These are phyloP conservation scores for Ataeniobius toweri DNA, from an alignment of 2,797 vertebrate genomes.

Conservation along the genomic window DNA sequence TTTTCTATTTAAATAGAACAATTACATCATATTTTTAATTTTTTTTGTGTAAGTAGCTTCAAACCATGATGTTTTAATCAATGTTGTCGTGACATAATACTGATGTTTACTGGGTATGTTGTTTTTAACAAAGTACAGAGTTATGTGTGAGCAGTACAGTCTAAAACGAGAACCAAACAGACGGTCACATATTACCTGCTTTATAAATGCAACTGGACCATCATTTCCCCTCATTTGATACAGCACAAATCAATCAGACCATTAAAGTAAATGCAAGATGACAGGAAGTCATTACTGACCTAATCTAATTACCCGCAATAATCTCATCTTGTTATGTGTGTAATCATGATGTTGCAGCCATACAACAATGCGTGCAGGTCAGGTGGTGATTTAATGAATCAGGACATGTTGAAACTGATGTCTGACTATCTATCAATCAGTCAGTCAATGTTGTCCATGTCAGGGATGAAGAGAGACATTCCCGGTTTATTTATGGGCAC, in stretches of 20 bases:
- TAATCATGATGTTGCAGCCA: constrained; percentile 31
- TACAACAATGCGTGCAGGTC: constrained; percentile 30
- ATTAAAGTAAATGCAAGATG: constrained; percentile 28
- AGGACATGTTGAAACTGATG: constrained; percentile 42
- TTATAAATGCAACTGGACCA: not conserved
- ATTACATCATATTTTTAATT: not conserved
- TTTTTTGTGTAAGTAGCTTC: not conserved
- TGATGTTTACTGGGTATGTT: not conserved
- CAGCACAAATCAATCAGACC: constrained; percentile 34
- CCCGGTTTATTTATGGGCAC: constrained; percentile 47
- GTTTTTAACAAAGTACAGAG: not conserved
- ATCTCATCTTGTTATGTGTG: constrained; percentile 27
- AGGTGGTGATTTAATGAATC: constrained; percentile 40
- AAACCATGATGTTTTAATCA: not conserved
- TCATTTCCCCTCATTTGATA: constrained; percentile 29
- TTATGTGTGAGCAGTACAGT: not conserved
- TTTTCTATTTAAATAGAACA: not conserved
- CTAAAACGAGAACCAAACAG: not conserved
- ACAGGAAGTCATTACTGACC: constrained; percentile 36
- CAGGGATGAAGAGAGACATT: not conserved
- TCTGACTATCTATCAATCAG: constrained; percentile 48
- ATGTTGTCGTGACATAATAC: not conserved
- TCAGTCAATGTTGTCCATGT: constrained; percentile 21
- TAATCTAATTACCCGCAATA: constrained; percentile 43
- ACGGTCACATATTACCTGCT: not conserved